Conservation (phyloP, 1,140 invertebrate species). For the Drosophila subobscura region DNA sequence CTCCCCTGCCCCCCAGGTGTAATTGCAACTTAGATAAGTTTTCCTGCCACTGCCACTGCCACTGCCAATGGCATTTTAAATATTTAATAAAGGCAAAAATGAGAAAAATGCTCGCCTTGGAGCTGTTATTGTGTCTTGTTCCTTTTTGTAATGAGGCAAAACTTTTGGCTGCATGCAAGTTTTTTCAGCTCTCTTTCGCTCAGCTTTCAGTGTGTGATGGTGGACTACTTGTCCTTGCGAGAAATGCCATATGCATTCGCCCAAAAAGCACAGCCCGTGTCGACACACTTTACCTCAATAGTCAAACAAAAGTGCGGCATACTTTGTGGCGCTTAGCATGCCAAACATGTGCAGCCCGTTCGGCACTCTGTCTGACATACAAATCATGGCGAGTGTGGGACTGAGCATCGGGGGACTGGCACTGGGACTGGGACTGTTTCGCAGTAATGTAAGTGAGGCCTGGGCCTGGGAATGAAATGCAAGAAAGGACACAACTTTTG, state of each 20-base stretch:
- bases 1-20: too few species aligned
- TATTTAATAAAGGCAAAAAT: conserved; percentile 52
- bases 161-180: conserved; percentile 54
- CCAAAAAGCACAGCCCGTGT: conserved; percentile 58
- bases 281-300: conserved; percentile 75
- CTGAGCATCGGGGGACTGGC: conserved; percentile 11
- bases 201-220: conserved; percentile 11
- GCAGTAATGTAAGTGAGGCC: conserved; percentile 51
- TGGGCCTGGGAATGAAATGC: conserved; percentile 40
- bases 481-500: conserved; percentile 18
- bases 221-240: conserved; percentile 67
- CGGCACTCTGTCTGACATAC: conserved; percentile 63
- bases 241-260: conserved; percentile 73
- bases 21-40: too few species aligned
- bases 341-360: conserved; percentile 59
- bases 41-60: not conserved
- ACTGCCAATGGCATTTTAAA: conserved; percentile 49
- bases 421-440: conserved; percentile 7
- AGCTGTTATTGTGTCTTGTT: conserved; percentile 26
- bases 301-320: conserved; percentile 72
- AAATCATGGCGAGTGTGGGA: conserved; percentile 68
- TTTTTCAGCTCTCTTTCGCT: conserved; percentile 18
- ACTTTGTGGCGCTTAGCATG: conserved; percentile 70
- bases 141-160: conserved; percentile 51
- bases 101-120: not conserved